Evolutionary conservation across 2,113 vertebrate species (phyloP).

Genomic region (Cyprinodon variegatus): DNA sequence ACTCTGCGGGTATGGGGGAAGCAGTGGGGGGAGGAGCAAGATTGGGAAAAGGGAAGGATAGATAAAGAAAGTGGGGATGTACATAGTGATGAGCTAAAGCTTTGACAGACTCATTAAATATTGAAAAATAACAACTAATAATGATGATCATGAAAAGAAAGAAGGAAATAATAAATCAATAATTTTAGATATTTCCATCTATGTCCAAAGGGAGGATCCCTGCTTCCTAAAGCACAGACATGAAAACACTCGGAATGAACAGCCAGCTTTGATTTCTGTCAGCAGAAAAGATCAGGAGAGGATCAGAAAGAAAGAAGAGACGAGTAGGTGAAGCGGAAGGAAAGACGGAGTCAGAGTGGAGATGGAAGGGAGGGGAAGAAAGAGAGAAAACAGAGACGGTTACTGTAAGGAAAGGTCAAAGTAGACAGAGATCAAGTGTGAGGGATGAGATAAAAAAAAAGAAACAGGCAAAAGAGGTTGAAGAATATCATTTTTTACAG

Average conservation of each 20-base stretch:
- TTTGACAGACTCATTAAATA: constrained; percentile 31
- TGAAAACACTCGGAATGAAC: constrained; percentile 22
- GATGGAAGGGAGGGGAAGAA: constrained; percentile 12
- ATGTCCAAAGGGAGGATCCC: background rate
- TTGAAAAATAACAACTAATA: constrained; percentile 8
- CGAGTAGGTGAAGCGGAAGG: constrained; percentile 26
- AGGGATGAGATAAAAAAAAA: constrained; percentile 36
- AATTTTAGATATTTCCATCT: too few species aligned
- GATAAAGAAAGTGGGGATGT: constrained; percentile 26
- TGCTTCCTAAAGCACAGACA: background rate
- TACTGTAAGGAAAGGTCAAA: constrained; percentile 63
- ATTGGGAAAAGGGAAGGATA: constrained; percentile 20
- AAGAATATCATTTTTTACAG: constrained; percentile 52
- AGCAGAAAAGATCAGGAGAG: constrained; percentile 25
- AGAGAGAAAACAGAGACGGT: constrained; percentile 48
- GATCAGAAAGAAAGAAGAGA: constrained; percentile 11
- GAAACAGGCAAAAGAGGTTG: constrained; percentile 50
- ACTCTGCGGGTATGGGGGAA: constrained; percentile 52
- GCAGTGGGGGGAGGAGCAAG: constrained; percentile 11
- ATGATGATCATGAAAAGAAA: background rate
- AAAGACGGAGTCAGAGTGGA: constrained; percentile 13
- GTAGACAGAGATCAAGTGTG: constrained; percentile 53
- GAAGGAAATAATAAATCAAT: background rate
- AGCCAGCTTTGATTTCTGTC: constrained; percentile 46
- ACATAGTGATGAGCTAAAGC: constrained; percentile 48